Evolutionary conservation across 2,113 vertebrate genomes (phyloP).

Genomic region (Cercocebus atys): DNA sequence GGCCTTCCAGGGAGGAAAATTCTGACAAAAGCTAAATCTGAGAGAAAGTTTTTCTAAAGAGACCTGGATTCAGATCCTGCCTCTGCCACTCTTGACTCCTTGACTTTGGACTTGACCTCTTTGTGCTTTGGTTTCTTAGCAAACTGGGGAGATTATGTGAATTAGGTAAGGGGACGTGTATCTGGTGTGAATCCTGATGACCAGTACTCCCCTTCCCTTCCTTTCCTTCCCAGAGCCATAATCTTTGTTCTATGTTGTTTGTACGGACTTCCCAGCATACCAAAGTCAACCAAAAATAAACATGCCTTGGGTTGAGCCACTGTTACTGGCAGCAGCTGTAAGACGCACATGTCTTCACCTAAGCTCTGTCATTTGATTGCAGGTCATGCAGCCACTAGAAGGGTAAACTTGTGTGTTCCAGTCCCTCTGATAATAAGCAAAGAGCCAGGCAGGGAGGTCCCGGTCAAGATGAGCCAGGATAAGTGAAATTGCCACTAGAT

Average conservation of each 20-base stretch:
- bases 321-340: neutral
- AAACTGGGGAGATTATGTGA: neutral
- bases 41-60: neutral
- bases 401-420: neutral
- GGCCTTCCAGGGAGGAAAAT: neutral
- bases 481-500: slow-evolving; percentile 63
- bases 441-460: neutral
- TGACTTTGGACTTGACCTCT: slow-evolving; percentile 9
- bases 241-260: neutral
- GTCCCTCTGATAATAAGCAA: neutral
- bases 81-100: neutral
- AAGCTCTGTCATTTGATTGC: neutral
- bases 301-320: neutral
- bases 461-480: neutral
- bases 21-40: neutral
- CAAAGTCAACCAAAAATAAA: neutral
- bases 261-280: slow-evolving; percentile 4
- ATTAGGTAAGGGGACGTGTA: neutral
- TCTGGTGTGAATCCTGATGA: neutral
- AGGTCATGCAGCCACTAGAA: neutral
- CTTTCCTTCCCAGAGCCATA: neutral
- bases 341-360: neutral
- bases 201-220: neutral
- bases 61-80: neutral
- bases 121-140: neutral